These are phyloP conservation scores for Propithecus coquereli DNA, from an alignment of 2,113 vertebrate genomes.

Conservation along the genomic window DNA sequence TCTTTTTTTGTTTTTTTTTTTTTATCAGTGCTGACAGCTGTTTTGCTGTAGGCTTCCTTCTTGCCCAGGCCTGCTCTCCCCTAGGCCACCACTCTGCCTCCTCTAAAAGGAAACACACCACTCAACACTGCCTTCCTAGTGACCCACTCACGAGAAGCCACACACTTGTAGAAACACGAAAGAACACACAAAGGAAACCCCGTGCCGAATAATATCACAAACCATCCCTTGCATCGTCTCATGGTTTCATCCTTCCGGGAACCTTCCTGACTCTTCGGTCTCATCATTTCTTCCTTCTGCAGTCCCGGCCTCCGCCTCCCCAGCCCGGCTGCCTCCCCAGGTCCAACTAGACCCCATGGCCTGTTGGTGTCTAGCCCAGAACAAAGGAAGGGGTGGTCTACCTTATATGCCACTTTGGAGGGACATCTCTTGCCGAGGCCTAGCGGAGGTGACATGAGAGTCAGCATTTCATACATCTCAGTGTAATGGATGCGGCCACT, in stretches of 20 bases:
- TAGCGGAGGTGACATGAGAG: constrained; percentile 99
- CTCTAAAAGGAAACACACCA: not conserved
- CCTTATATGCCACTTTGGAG: constrained; percentile 99
- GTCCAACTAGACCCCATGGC: constrained; percentile 60
- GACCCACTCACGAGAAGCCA: constrained; percentile 44
- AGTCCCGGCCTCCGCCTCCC: not conserved
- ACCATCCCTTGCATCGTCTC: not conserved
- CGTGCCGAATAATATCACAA: not conserved
- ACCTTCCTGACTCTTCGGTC: not conserved
- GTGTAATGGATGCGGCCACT: constrained; percentile 99
- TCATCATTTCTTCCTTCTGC: not conserved
- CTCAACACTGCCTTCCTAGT: not conserved
- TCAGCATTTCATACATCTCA: constrained; percentile 99
- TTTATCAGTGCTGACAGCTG: not conserved
- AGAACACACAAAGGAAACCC: not conserved
- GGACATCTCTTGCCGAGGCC: constrained; percentile 99
- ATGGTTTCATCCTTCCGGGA: not conserved
- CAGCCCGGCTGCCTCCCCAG: constrained; percentile 50
- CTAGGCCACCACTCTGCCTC: constrained; percentile 27
- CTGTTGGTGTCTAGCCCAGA: constrained; percentile 74
- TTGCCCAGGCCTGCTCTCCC: not conserved
- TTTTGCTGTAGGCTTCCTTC: not conserved
- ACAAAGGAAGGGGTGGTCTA: constrained; percentile 88
- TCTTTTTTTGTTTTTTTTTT: not conserved
- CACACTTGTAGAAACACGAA: constrained; percentile 1